Evolutionary conservation across 2,888 invertebrate species (phyloP).

Genomic region (Drosophila peninsularis): DNA sequence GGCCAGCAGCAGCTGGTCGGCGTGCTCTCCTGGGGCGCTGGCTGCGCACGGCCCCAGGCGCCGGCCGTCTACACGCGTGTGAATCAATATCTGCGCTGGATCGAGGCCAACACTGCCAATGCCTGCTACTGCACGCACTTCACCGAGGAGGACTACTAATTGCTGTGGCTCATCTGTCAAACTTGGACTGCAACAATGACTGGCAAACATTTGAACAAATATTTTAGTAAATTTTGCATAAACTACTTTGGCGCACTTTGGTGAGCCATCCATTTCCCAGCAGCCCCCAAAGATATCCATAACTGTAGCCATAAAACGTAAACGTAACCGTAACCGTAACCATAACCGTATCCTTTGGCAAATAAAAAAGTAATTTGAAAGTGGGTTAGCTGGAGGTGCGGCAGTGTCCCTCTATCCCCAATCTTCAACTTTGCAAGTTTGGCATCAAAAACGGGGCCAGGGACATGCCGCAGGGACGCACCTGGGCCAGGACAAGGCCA

Average conservation of each 20-base stretch:
- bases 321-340: conserved; percentile 36
- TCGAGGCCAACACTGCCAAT: conserved; percentile 40
- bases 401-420: background rate
- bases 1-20: conserved; percentile 66
- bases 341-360: conserved; percentile 55
- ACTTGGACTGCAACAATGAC: conserved; percentile 48
- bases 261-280: conserved; percentile 35
- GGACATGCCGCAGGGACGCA: conserved; percentile 12
- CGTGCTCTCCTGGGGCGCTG: conserved; percentile 70
- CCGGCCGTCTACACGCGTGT: conserved; percentile 71
- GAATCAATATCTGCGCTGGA: conserved; percentile 58
- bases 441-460: conserved; percentile 17
- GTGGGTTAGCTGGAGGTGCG: conserved; percentile 55
- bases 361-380: conserved; percentile 76
- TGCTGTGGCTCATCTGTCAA: conserved; percentile 47
- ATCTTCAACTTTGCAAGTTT: conserved; percentile 15
- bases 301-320: conserved; percentile 39
- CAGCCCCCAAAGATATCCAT: conserved; percentile 28
- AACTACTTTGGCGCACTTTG: conserved; percentile 63
- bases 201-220: conserved; percentile 46
- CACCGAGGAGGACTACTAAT: conserved; percentile 51
- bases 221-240: conserved; percentile 61
- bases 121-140: conserved; percentile 53
- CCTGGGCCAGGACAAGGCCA: conserved; percentile 45
- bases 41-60: conserved; percentile 56